Conservation (phyloP, 1,140 invertebrate genomes). For the Cydia splendana region DNA sequence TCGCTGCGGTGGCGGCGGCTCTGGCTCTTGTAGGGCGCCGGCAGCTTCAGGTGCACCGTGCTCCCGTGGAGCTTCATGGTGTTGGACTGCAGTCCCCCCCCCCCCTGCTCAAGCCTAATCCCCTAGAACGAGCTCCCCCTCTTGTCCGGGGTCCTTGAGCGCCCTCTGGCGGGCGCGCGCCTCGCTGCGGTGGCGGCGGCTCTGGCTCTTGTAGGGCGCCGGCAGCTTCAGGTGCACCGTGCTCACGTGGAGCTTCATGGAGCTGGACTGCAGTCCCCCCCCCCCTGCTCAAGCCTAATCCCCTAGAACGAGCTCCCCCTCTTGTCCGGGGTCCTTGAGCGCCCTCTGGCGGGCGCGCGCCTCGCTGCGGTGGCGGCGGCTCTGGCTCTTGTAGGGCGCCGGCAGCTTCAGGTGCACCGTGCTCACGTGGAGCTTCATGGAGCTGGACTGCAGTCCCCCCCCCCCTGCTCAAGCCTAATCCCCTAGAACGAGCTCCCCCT, state of each 20-base stretch:
- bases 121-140: background rate
- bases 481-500: background rate
- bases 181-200: conserved; percentile 3
- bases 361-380: conserved; percentile 3
- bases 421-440: conserved; percentile 47
- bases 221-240: conserved; percentile 44
- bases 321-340: background rate
- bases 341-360: background rate
- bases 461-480: background rate
- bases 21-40: conserved; percentile 36
- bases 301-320: background rate
- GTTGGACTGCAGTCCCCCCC: conserved; percentile 80
- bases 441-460: conserved; percentile 81
- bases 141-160: background rate
- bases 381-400: conserved; percentile 35
- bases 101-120: background rate
- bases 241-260: conserved; percentile 47
- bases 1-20: conserved; percentile 4
- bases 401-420: conserved; percentile 44
- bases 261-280: conserved; percentile 81
- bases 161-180: background rate
- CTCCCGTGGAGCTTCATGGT: conserved; percentile 54
- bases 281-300: background rate
- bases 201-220: conserved; percentile 35
- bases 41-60: conserved; percentile 43